A percentile compares a stretch with the other conserved stretches of the same genome.
Evolutionary conservation across 2,113 vertebrate species (phyloP).

Genomic region (Nannobrachium achirus): DNA sequence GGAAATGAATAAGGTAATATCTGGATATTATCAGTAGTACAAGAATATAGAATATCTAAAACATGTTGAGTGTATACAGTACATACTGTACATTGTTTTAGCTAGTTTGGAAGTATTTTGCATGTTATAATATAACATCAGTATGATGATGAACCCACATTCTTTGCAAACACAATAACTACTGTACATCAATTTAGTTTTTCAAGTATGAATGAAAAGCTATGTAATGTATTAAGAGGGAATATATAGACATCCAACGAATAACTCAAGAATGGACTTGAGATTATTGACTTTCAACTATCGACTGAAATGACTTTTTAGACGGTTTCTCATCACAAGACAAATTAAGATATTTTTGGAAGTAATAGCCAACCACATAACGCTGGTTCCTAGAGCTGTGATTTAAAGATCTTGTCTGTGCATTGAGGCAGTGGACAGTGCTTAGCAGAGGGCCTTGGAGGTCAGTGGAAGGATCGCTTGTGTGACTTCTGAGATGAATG

Average conservation of each 20-base stretch:
- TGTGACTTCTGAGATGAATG: slow-evolving; percentile 23
- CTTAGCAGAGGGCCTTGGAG: slow-evolving; percentile 2
- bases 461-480: slow-evolving; percentile 22
- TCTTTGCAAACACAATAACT: too few species aligned
- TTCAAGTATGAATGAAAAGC: too few species aligned
- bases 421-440: slow-evolving; percentile 11
- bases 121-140: too few species aligned
- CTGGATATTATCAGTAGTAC: slow-evolving; percentile 13
- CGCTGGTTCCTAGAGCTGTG: slow-evolving; percentile 2
- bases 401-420: slow-evolving; percentile 2
- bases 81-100: background rate
- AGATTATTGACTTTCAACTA: background rate
- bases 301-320: background rate
- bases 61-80: background rate
- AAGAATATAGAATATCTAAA: background rate
- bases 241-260: slow-evolving; percentile 3
- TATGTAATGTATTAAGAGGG: too few species aligned
- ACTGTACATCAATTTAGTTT: too few species aligned
- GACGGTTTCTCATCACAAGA: too few species aligned
- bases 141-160: too few species aligned
- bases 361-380: too few species aligned
- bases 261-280: background rate
- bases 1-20: slow-evolving; percentile 27
- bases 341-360: too few species aligned
- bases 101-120: too few species aligned